Conservation (phyloP, 2,797 vertebrate species). For the Cirrhinus molitorella region DNA sequence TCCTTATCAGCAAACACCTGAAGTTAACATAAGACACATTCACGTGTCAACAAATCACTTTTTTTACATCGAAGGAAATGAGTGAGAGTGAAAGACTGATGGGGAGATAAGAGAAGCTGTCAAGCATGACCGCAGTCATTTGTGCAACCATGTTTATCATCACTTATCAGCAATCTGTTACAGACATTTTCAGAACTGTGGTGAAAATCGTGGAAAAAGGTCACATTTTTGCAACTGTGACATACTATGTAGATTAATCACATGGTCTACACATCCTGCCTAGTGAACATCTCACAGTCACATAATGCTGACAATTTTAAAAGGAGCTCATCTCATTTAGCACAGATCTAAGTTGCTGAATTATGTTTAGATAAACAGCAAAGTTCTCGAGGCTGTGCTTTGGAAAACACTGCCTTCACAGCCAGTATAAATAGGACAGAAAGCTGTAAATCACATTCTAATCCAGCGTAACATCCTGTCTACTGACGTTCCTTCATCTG, state of each 20-base stretch:
- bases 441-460: too few relatives aligned
- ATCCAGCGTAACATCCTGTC: background rate
- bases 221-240: too few relatives aligned
- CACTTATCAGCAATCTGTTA: background rate
- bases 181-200: background rate
- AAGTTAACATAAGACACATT: background rate
- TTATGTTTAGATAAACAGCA: too few relatives aligned
- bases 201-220: background rate
- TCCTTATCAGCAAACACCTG: conserved; percentile 92
- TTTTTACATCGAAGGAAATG: background rate
- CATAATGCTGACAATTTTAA: background rate
- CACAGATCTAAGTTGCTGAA: too few relatives aligned
- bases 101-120: background rate
- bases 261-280: background rate
- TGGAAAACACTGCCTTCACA: too few relatives aligned
- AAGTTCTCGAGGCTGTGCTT: too few relatives aligned
- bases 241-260: background rate
- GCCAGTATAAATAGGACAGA: too few relatives aligned
- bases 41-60: background rate
- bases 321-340: background rate
- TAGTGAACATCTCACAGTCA: background rate
- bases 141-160: background rate
- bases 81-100: background rate
- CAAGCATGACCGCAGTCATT: background rate
- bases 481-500: background rate